Base-by-base conservation (phyloP, 2,888 invertebrate species). In the Melolontha melolontha region DNA sequence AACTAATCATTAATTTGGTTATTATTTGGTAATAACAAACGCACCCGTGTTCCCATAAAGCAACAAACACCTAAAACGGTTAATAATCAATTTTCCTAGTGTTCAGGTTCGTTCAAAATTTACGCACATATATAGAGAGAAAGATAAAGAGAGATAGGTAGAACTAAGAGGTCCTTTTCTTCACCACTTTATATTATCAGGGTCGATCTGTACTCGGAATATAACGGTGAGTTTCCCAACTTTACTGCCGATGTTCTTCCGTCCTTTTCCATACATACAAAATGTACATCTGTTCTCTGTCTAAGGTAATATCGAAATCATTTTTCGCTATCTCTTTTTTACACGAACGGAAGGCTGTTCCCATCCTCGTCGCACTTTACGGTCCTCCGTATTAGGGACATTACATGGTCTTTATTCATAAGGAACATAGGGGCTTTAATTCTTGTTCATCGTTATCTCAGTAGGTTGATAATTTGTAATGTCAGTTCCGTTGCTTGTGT, bases 401-500 rank as follows among this genome's bases (percentile, higher is more conserved):
- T 34, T 64, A 70, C 54, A 64, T 63, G 67, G 63, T 59, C 66
- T 68, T 72, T 72, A 75, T 72, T 65, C 66, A 66, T 63, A 65
- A 50, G 54, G 65, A 47, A 64, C 70, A 71, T 77, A 76, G 74
- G 75, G 74, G 65, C 72, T 64, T 66, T 71, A 75, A 76, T 78
- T 73, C 78, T 73, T 55, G 72, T 71, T 51, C 59, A 57, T 70
- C 66, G 73, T 75, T 77, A 76, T 78, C 76, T 76, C 76, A 72
- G 72, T 76, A 75, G 75, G 72, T 75, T 76, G 75, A 78, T 78
- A 79, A 79, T 78, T 79, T 79, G 79, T 79, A 77, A 78, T 76
- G 77, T 77, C 77, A 77, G 78, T 76, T 78, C 76, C 78, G 77
- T 77, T 78, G 27, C 17, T 44, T 12, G 42, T 27, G 27, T 27